Conservation (phyloP, 2,113 vertebrate genomes). For the Pao palembangensis region DNA sequence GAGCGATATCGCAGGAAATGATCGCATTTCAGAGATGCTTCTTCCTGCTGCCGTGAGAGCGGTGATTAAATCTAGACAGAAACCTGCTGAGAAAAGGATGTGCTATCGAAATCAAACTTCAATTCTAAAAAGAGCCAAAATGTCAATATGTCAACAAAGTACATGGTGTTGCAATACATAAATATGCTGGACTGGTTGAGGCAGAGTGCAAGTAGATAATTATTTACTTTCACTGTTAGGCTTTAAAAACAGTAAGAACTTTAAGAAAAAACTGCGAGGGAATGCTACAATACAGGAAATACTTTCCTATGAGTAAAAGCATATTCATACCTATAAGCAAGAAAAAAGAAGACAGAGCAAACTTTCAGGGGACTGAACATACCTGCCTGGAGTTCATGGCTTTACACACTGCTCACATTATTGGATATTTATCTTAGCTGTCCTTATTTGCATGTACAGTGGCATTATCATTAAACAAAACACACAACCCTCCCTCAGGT, state of each 20-base stretch:
- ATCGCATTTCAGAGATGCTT: constrained; percentile 26
- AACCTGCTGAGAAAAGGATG: constrained; percentile 28
- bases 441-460: constrained; percentile 4
- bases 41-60: neutral
- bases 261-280: neutral
- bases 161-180: constrained; percentile 35
- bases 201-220: constrained; percentile 26
- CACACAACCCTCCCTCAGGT: constrained; percentile 18
- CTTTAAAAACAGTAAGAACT: constrained; percentile 11
- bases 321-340: neutral
- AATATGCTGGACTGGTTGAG: constrained; percentile 28
- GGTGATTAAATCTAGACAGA: constrained; percentile 28
- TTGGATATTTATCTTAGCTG: neutral
- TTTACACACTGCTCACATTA: neutral
- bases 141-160: constrained; percentile 13
- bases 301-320: neutral
- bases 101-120: constrained; percentile 18
- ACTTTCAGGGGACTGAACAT: neutral
- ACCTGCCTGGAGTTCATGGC: neutral
- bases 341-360: neutral
- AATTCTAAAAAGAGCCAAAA: constrained; percentile 11
- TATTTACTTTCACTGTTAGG: constrained; percentile 27
- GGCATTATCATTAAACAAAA: constrained; percentile 26
- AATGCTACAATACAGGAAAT: constrained; percentile 44
- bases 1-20: constrained; percentile 19